phyloP scores from a whole-genome alignment of 2,888 invertebrate genomes.

The Campoplex nolae region DNA sequence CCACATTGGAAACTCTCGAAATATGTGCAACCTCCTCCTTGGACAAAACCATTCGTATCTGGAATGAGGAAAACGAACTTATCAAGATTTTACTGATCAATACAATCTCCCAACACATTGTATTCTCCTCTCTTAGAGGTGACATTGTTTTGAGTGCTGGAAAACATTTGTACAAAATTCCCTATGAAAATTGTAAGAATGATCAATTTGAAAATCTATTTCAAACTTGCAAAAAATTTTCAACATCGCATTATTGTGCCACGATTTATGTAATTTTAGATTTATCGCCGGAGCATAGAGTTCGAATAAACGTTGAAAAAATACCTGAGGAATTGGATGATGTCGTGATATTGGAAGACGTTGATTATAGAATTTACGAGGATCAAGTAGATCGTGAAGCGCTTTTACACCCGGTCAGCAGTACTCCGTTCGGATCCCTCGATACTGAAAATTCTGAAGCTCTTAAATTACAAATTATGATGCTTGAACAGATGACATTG shows the following conservation, averaged over 20 bases:
- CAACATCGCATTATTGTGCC: not conserved
- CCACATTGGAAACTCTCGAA: slow-evolving; percentile 69
- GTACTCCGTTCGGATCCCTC: slow-evolving; percentile 72
- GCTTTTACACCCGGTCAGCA: slow-evolving; percentile 72
- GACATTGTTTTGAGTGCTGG: slow-evolving; percentile 75
- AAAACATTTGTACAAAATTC: slow-evolving; percentile 74
- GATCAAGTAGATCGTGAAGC: slow-evolving; percentile 64
- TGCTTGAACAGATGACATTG: slow-evolving; percentile 71
- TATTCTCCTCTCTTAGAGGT: slow-evolving; percentile 73
- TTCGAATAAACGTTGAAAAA: slow-evolving; percentile 67
- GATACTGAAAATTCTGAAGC: slow-evolving; percentile 66
- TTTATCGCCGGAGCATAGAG: slow-evolving; percentile 74
- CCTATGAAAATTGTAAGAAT: slow-evolving; percentile 73
- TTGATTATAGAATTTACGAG: slow-evolving; percentile 68
- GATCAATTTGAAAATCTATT: not conserved
- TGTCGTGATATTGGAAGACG: slow-evolving; percentile 52
- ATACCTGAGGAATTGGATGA: slow-evolving; percentile 70
- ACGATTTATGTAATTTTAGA: slow-evolving; percentile 63
- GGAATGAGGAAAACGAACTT: slow-evolving; percentile 74
- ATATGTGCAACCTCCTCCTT: slow-evolving; percentile 75
- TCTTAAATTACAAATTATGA: slow-evolving; percentile 69
- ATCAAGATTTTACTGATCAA: slow-evolving; percentile 74
- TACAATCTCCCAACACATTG: slow-evolving; percentile 59
- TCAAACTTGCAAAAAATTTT: no score
- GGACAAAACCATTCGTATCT: slow-evolving; percentile 75